These are phyloP conservation scores for Eupelmus urozonus DNA, from an alignment of 2,888 invertebrate genomes.

Conservation along the genomic window DNA sequence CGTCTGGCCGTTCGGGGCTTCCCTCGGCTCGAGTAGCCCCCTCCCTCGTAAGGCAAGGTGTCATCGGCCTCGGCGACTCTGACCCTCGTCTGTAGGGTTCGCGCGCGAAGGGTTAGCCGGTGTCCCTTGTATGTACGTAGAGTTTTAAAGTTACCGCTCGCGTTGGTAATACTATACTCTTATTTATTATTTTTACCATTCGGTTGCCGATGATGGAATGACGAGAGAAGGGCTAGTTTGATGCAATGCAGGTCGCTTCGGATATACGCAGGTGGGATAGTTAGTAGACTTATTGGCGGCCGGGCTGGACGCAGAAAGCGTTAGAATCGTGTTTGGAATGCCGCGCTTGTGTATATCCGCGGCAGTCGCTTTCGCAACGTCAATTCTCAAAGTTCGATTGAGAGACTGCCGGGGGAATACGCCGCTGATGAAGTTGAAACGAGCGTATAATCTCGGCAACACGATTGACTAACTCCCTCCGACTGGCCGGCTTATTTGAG, in stretches of 20 bases:
- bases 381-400: slow-evolving; percentile 19
- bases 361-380: not conserved
- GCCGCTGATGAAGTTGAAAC: slow-evolving; percentile 1
- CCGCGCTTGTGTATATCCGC: not conserved
- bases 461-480: not conserved
- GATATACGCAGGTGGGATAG: not conserved
- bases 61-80: slow-evolving; percentile 39
- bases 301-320: not conserved
- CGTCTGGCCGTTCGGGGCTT: not conserved
- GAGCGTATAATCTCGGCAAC: not conserved
- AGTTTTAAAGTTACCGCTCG: not conserved
- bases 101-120: not conserved
- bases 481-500: not conserved
- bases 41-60: slow-evolving; percentile 18
- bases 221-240: no score
- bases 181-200: no score
- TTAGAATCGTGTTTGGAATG: slow-evolving; percentile 28
- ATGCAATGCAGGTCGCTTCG: no score
- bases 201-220: no score
- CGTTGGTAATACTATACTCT: no score
- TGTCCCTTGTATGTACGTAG: not conserved
- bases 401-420: not conserved
- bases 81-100: not conserved
- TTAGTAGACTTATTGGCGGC: slow-evolving; percentile 5
- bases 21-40: not conserved